Base-by-base conservation (phyloP, 2,797 vertebrate genomes). In the Crax fasciolata region DNA sequence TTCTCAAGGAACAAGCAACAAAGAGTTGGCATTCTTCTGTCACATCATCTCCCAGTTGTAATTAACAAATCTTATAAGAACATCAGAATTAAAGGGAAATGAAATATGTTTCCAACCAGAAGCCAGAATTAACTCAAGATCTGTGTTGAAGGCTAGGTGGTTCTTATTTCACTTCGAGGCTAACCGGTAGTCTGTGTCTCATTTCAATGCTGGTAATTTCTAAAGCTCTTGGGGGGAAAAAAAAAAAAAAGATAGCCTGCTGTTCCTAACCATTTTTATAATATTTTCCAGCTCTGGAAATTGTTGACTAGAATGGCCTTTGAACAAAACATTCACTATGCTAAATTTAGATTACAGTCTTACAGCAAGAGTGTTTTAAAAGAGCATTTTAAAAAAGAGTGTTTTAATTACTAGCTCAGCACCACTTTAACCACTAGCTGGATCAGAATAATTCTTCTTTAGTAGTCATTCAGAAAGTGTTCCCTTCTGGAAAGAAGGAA, bases 261-360 rank as follows among this genome's bases (percentile, higher is more conserved):
- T 94, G 71, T 93, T 96, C 95, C 79, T 76, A 97, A 90, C 66
- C 88, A 93, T 93, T 58, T 71, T 94, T 73, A 95, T 97, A 97
- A 97, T 97, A 89, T 95, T 89, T 97, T 97, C 92, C 95, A 97
- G 93, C 63, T 78, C 74, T 93, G 93, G 90, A 97, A 98, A 97
- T 96, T 94, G 83, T 94, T 97, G 90, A 96, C 80, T 94, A 91
- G 78, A 18, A 35, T 35, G 6, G 84, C 32, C 79, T 93, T 94
- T 94, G 95, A 96, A 94, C 70, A 92, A 95, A 94, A 68, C 90
- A 93, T 84, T 96, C 78, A 89, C 62, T 93, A 92, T 92, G 46
- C 66, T 92, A 95, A 95, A 97, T 94, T 95, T 97, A 96, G 90
- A 54, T 78, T 90, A 84, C 32, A 72, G 51, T 93, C 62, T 25